A percentile compares a stretch with the other conserved stretches of the same genome.
phyloP scores from a whole-genome alignment of 2,113 vertebrate species.

The Pagrus major region DNA sequence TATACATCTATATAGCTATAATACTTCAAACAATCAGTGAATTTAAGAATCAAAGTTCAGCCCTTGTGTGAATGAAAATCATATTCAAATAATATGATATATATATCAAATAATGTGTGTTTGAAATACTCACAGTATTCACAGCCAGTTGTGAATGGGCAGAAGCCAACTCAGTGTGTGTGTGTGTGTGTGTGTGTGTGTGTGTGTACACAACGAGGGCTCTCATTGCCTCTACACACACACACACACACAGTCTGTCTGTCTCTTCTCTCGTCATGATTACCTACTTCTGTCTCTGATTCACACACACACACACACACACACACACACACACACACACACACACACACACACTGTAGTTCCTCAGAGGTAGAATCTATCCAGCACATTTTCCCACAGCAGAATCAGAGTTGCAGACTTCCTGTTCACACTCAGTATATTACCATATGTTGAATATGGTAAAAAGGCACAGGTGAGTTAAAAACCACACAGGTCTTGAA shows the following conservation, averaged over 20 bases:
- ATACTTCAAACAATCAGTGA: not conserved
- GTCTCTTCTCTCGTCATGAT: not conserved
- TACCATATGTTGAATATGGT: not conserved
- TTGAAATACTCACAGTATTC: constrained; percentile 1
- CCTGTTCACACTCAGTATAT: not conserved
- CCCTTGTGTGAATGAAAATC: not conserved
- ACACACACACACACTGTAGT: not conserved
- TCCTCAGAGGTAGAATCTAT: not conserved
- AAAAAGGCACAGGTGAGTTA: not conserved
- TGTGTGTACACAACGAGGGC: not conserved
- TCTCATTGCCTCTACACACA: not conserved
- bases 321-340: constrained; percentile 4
- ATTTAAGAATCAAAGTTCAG: not conserved
- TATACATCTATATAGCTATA: too few relatives aligned
- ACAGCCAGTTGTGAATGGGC: not conserved
- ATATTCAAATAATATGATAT: too few relatives aligned
- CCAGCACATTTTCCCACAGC: not conserved
- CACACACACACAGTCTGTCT: not conserved
- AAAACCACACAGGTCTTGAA: not conserved
- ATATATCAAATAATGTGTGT: constrained; percentile 12
- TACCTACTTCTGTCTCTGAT: not conserved
- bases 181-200: not conserved
- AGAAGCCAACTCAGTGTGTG: not conserved
- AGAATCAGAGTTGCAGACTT: not conserved
- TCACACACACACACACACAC: constrained; percentile 1